Conservation (phyloP, 92 coral and sea anemone species). For the Parazoanthus atlanticus region DNA sequence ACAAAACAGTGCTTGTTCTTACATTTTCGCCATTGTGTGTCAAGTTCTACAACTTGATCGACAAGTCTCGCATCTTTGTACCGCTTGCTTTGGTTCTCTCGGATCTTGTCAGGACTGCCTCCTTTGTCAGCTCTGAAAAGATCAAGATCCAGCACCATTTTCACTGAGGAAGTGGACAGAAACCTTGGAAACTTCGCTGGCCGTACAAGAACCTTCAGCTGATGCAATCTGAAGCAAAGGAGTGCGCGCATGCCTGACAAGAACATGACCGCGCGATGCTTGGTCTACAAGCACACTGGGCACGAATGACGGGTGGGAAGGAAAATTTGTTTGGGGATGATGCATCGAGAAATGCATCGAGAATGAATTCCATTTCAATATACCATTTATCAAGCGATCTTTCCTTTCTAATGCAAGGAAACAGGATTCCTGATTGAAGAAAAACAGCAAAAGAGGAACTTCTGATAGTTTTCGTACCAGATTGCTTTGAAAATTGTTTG, state of each 20-base stretch:
- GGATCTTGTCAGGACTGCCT: constrained; percentile 96
- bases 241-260: constrained; percentile 68
- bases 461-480: neutral
- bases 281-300: constrained; percentile 6
- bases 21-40: constrained; percentile 98
- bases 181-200: constrained; percentile 57
- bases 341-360: too few species aligned
- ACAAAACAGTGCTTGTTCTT: constrained; percentile 26
- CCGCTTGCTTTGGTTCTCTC: constrained; percentile 99
- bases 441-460: neutral
- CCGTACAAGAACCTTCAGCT: constrained; percentile 67
- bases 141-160: constrained; percentile 97
- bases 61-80: constrained; percentile 94
- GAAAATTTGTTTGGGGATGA: too few species aligned
- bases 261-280: constrained; percentile 38
- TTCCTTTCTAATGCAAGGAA: neutral
- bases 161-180: constrained; percentile 62
- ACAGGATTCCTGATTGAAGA: neutral
- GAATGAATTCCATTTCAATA: too few species aligned
- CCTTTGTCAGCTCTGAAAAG: constrained; percentile 92
- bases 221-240: constrained; percentile 81
- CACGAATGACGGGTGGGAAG: neutral
- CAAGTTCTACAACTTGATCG: constrained; percentile 91
- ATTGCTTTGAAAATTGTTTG: neutral
- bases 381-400: neutral